These are phyloP conservation scores for Hyaena hyaena DNA, from an alignment of 2,113 vertebrate genomes.

Conservation along the genomic window DNA sequence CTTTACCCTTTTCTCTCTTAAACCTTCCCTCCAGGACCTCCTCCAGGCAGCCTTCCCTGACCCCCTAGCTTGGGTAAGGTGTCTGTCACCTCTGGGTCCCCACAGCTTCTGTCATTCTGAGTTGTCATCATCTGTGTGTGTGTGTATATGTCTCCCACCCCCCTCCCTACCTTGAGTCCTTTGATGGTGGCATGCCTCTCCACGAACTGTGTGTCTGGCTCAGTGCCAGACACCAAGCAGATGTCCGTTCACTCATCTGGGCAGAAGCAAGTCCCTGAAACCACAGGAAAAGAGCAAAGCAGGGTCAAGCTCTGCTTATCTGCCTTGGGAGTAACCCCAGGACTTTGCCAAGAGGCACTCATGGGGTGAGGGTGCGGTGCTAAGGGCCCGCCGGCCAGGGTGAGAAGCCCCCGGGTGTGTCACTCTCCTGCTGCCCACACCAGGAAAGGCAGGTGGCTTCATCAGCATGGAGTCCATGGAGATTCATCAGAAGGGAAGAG, in stretches of 20 bases:
- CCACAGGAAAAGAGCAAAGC: not conserved
- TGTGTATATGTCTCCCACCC: not conserved
- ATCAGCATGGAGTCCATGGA: not conserved
- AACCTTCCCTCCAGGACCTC: not conserved
- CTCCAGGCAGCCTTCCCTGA: constrained; percentile 22
- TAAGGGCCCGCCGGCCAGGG: not conserved
- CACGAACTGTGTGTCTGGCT: not conserved
- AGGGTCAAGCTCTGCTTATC: not conserved
- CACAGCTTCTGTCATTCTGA: not conserved
- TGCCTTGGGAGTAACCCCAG: not conserved
- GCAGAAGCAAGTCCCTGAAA: not conserved
- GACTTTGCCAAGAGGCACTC: not conserved
- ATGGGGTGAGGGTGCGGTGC: not conserved
- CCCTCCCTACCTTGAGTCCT: not conserved
- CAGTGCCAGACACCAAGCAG: not conserved
- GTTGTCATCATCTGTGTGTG: not conserved
- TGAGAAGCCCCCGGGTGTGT: not conserved
- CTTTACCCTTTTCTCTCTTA: not conserved
- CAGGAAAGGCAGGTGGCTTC: not conserved
- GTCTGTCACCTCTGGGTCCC: not conserved
- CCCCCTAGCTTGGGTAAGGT: not conserved
- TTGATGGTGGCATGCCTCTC: not conserved
- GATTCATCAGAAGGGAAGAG: not conserved
- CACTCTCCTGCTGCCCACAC: not conserved
- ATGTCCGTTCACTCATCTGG: not conserved